A percentile compares a stretch with the other conserved stretches of the same genome.
Conservation (phyloP, 2,797 vertebrate genomes). For the Sebastes diaconus region DNA sequence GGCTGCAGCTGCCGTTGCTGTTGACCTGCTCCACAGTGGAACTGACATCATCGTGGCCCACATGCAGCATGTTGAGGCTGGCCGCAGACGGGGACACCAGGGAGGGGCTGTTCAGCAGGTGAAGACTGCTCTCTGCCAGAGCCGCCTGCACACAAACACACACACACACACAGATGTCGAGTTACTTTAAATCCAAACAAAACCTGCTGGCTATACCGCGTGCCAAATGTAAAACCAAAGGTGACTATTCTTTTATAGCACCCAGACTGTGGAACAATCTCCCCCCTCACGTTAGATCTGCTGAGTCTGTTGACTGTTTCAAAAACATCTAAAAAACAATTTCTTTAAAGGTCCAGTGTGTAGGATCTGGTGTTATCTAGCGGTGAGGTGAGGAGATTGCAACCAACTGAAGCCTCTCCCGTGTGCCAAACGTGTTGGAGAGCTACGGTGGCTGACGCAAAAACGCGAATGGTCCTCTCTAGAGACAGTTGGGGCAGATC, state of each 20-base stretch:
- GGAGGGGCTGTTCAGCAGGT: slow-evolving; percentile 92
- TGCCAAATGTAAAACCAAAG: too few species aligned
- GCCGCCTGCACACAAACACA: slow-evolving; percentile 84
- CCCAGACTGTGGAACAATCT: background rate
- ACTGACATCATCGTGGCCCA: slow-evolving; percentile 95
- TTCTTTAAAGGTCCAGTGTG: background rate
- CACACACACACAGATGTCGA: slow-evolving; percentile 11
- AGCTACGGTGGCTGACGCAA: too few species aligned
- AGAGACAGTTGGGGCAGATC: too few species aligned
- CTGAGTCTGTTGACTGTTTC: background rate
- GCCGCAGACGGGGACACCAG: slow-evolving; percentile 90
- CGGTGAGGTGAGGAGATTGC: too few species aligned
- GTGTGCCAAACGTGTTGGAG: too few species aligned
- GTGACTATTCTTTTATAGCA: too few species aligned
- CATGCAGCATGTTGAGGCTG: slow-evolving; percentile 92
- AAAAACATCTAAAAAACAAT: background rate
- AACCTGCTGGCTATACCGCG: too few species aligned
- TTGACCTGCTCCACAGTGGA: slow-evolving; percentile 96
- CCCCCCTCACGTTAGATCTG: background rate
- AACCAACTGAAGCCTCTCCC: too few species aligned
- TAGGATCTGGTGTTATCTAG: too few species aligned
- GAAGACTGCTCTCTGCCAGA: slow-evolving; percentile 96
- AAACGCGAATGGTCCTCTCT: too few species aligned
- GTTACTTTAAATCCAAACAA: slow-evolving; percentile 1
- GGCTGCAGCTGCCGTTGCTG: slow-evolving; percentile 98